phyloP scores from a whole-genome alignment of 1,140 invertebrate genomes.

The Aporrectodea caliginosa region DNA sequence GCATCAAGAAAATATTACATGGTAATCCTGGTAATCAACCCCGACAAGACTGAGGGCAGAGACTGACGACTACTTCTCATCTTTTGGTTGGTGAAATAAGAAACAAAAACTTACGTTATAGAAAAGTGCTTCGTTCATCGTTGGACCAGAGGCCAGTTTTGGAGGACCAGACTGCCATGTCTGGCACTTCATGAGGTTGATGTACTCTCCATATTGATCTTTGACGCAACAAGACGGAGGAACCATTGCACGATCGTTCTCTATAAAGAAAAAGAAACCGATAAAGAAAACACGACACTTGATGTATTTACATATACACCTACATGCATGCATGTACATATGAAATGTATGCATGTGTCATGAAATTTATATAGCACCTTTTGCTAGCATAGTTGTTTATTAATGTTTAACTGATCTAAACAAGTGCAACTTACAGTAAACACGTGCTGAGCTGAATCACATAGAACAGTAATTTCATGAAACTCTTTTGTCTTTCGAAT shows the following conservation, averaged over 20 bases:
- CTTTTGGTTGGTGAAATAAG: not conserved
- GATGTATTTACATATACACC: no score
- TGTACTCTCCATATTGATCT: slow-evolving; percentile 15
- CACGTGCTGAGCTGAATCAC: no score
- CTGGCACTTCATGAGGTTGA: slow-evolving; percentile 22
- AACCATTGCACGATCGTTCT: slow-evolving; percentile 15
- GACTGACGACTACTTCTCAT: not conserved
- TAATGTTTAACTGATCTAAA: no score
- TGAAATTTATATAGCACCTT: no score
- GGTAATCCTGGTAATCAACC: not conserved
- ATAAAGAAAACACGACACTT: no score
- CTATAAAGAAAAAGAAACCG: no score
- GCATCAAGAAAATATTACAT: not conserved
- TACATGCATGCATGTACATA: no score
- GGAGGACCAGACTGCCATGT: slow-evolving; percentile 21
- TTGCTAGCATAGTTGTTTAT: no score
- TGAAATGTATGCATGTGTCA: no score
- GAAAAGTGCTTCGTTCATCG: slow-evolving; percentile 13
- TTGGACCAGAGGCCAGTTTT: slow-evolving; percentile 4
- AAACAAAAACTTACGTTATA: slow-evolving; percentile 10
- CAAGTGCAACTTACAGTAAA: no score
- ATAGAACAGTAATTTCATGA: no score
- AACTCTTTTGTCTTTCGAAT: no score
- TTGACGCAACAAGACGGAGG: slow-evolving; percentile 17
- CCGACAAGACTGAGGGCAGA: not conserved